Evolutionary conservation across 2,113 vertebrate genomes (phyloP).

Genomic region (Lepus timidus): DNA sequence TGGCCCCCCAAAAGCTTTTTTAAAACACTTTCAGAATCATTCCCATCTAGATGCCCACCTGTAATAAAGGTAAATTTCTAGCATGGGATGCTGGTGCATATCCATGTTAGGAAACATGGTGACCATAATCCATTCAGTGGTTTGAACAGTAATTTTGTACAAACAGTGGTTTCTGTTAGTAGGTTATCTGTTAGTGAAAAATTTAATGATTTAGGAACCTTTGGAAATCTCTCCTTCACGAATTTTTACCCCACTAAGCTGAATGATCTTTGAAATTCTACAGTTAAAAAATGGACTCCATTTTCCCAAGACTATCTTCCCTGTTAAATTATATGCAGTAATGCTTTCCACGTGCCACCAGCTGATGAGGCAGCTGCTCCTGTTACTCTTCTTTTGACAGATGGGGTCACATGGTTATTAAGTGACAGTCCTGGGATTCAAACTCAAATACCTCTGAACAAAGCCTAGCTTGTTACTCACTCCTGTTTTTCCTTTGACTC

Average conservation of each 20-base stretch:
- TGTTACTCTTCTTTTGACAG: background rate
- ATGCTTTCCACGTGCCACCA: background rate
- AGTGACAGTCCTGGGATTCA: background rate
- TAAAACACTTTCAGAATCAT: slow-evolving; percentile 2
- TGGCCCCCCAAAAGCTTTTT: background rate
- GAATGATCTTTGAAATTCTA: slow-evolving; percentile 4
- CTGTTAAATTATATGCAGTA: background rate
- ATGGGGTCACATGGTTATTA: background rate
- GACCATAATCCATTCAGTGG: background rate
- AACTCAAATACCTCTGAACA: background rate
- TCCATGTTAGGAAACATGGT: background rate
- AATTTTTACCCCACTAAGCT: background rate
- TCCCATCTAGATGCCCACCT: background rate
- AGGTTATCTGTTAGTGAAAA: background rate
- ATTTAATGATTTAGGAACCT: background rate
- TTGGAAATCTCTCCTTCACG: background rate
- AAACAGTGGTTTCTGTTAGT: background rate
- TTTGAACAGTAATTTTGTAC: slow-evolving; percentile 28
- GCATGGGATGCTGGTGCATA: background rate
- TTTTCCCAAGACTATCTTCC: background rate
- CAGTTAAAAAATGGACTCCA: background rate
- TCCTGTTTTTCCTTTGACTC: background rate
- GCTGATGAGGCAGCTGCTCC: background rate
- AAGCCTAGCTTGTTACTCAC: background rate
- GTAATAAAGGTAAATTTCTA: slow-evolving; percentile 32